Evolutionary conservation across 2,888 invertebrate species (phyloP).

Genomic region (Aelia acuminata): DNA sequence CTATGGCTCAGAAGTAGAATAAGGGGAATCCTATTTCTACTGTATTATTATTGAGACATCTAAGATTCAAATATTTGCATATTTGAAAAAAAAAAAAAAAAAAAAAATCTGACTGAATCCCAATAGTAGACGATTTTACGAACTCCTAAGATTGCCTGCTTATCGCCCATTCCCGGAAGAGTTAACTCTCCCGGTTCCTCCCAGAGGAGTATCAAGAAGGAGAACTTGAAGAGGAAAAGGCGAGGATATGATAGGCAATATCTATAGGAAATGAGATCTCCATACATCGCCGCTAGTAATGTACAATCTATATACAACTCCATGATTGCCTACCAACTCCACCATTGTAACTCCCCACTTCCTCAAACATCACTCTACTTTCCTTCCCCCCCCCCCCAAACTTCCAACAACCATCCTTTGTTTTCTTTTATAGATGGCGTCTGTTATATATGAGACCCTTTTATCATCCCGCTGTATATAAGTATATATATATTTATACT

Average conservation of each 20-base stretch:
- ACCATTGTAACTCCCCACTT: background rate
- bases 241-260: conserved; percentile 25
- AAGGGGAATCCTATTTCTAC: no score
- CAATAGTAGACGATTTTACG: background rate
- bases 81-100: background rate
- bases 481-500: conserved; percentile 10
- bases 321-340: conserved; percentile 31
- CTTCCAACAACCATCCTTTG: conserved; percentile 9
- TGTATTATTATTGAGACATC: no score
- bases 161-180: background rate
- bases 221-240: background rate
- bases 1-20: no score
- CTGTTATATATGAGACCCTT: conserved; percentile 9
- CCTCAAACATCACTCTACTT: conserved; percentile 1
- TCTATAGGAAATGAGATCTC: conserved; percentile 25
- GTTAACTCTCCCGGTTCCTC: background rate
- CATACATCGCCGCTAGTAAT: conserved; percentile 17
- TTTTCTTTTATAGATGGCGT: conserved; percentile 41
- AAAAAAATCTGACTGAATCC: no score
- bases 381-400: background rate
- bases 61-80: no score
- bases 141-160: background rate
- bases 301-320: conserved; percentile 47
- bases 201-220: background rate
- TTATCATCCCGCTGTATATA: background rate